Percentiles rank a stretch among this genome's conserved stretches.
These are phyloP conservation scores for Eospalax fontanierii DNA, from an alignment of 2,797 vertebrate genomes.

Conservation along the genomic window DNA sequence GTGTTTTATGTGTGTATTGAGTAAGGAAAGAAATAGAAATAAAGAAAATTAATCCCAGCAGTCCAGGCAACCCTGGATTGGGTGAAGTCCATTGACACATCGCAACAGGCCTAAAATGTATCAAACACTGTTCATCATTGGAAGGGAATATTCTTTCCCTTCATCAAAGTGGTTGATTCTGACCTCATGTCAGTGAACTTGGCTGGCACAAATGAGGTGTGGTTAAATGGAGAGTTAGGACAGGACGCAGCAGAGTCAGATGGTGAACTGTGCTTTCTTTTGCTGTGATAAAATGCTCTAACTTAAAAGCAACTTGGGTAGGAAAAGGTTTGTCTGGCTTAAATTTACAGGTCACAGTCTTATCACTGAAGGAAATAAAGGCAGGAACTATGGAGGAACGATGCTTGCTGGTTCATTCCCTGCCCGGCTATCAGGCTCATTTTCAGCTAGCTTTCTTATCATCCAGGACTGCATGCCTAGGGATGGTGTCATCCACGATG, in stretches of 20 bases:
- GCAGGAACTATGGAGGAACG: not conserved
- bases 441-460: not conserved
- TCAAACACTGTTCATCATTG: not conserved
- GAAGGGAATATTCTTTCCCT: not conserved
- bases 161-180: too few relatives aligned
- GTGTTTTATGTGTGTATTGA: not conserved
- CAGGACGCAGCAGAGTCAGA: rapidly evolving
- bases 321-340: not conserved
- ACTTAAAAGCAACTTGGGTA: not conserved
- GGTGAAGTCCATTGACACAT: not conserved
- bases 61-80: not conserved
- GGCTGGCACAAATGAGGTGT: rapidly evolving
- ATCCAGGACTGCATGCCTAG: not conserved
- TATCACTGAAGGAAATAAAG: not conserved
- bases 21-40: not conserved
- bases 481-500: not conserved
- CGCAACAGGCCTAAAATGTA: not conserved
- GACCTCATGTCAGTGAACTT: not conserved
- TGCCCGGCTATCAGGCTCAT: not conserved
- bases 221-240: not conserved
- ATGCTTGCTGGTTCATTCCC: not conserved
- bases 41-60: not conserved
- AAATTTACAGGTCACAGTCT: too few relatives aligned
- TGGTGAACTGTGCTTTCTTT: not conserved
- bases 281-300: not conserved